These are phyloP conservation scores for Hoplias malabaricus DNA, from an alignment of 2,113 vertebrate species.

Conservation along the genomic window DNA sequence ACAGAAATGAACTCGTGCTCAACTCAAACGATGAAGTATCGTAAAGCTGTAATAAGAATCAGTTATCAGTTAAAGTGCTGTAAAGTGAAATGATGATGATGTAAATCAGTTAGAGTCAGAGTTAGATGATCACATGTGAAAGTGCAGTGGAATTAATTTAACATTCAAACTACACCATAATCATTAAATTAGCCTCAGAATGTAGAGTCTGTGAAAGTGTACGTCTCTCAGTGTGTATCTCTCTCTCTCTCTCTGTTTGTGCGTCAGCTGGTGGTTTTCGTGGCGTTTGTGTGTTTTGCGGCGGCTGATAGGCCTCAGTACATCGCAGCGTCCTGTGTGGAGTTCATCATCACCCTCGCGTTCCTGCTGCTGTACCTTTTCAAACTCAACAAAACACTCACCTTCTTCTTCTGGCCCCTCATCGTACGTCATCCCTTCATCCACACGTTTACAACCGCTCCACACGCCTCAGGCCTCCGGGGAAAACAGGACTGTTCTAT, in stretches of 20 bases:
- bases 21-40: too few relatives aligned
- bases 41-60: too few relatives aligned
- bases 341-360: conserved; percentile 65
- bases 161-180: too few relatives aligned
- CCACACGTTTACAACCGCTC: background rate
- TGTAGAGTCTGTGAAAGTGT: too few relatives aligned
- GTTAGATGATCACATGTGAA: too few relatives aligned
- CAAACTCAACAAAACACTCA: conserved; percentile 71
- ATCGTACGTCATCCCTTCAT: conserved; percentile 69
- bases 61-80: too few relatives aligned
- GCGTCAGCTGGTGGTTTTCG: conserved; percentile 64
- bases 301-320: conserved; percentile 56
- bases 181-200: background rate
- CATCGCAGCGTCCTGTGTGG: conserved; percentile 69
- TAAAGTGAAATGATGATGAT: too few relatives aligned
- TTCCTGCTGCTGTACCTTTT: conserved; percentile 78
- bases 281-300: conserved; percentile 70
- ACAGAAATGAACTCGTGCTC: too few relatives aligned
- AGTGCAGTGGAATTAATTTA: too few relatives aligned
- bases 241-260: background rate
- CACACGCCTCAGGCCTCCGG: too few relatives aligned
- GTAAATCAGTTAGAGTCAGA: too few relatives aligned
- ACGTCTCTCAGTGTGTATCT: background rate
- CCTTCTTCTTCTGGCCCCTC: conserved; percentile 81
- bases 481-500: too few relatives aligned